Evolutionary conservation across 2,888 invertebrate species (phyloP).

Genomic region (Phasia obesa): DNA sequence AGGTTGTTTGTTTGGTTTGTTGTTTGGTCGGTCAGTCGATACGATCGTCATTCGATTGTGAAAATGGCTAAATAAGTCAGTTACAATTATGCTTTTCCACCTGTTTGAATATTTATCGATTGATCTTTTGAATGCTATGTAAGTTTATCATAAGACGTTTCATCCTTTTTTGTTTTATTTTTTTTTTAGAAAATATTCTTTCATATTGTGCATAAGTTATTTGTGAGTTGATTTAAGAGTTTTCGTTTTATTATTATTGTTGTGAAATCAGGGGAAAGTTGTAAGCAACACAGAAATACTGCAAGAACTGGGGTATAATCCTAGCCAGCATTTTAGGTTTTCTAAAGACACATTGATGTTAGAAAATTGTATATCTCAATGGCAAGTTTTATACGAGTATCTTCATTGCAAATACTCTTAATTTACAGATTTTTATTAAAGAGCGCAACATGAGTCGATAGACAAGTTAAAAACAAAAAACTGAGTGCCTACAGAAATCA

Average conservation of each 20-base stretch:
- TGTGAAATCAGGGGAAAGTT: background rate
- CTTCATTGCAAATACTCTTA: too few species aligned
- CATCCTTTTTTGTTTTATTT: conserved; percentile 15
- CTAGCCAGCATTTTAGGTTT: too few species aligned
- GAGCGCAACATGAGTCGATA: too few species aligned
- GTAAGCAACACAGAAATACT: too few species aligned
- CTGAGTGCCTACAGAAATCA: too few species aligned
- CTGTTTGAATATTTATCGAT: conserved; percentile 74
- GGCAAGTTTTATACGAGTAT: too few species aligned
- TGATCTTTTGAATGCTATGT: conserved; percentile 69
- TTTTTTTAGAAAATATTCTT: conserved; percentile 43
- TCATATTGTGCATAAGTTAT: conserved; percentile 50
- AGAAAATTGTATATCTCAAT: too few species aligned
- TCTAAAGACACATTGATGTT: too few species aligned
- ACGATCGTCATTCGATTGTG: conserved; percentile 2
- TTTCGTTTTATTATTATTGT: background rate
- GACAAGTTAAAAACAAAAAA: too few species aligned
- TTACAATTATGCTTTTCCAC: conserved; percentile 77
- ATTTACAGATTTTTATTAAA: too few species aligned
- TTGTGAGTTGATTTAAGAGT: conserved; percentile 31
- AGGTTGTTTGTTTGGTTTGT: background rate
- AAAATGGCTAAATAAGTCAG: conserved; percentile 64
- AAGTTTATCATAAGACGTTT: conserved; percentile 65
- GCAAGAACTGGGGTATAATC: too few species aligned
- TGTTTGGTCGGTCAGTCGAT: background rate